Evolutionary conservation across 2,113 vertebrate genomes (phyloP), one percentile per base, ranked within the genome.

Genomic region (Jaculus jaculus): DNA sequence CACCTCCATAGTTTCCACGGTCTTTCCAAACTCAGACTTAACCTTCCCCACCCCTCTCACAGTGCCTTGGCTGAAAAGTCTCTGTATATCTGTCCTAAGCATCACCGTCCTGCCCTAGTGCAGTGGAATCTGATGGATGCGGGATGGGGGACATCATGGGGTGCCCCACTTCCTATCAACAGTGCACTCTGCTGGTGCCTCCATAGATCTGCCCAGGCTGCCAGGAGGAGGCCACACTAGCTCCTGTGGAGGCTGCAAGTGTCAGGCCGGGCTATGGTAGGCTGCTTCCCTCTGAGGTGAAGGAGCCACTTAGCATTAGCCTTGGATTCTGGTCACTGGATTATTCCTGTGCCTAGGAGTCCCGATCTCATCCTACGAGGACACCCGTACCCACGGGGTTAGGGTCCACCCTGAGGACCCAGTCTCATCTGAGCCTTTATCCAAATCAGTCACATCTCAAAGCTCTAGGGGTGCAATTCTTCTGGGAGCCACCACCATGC

Each of bases 91-190:
- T 61, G 4, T 12, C 18, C 6, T 30, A 7, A 2, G 0, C 3
- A 32, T 18, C 12, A 2, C 2, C 7, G 3, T n/a, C n/a, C n/a
- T n/a, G 2, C 5, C 5, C 26, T 0, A 10, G 68, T 42, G 7
- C 60, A 2, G 42, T 26, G 1, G 28, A 30, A 9, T 6, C 9
- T 26, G n/a, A 21, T 63, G 37, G 7, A 47, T 15, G 0, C 12
- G 54, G 54, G 16, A 24, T 24, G 42, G 5, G 42, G 42, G 42
- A 47, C 42, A 47, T 47, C 42, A 18, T 6, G 17, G 16, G 17
- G 7, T 30, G 9, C 0, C 20, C 3, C 12, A 30, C 30, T 21
- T 39, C 12, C 32, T 34, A 4, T 23, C 26, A 34, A 2, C 16
- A 9, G 10, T 15, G 21, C 32, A 8, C 2, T 54, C 54, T 5